phyloP scores from a whole-genome alignment of 1,140 invertebrate species.

The Melanaphis sacchari region DNA sequence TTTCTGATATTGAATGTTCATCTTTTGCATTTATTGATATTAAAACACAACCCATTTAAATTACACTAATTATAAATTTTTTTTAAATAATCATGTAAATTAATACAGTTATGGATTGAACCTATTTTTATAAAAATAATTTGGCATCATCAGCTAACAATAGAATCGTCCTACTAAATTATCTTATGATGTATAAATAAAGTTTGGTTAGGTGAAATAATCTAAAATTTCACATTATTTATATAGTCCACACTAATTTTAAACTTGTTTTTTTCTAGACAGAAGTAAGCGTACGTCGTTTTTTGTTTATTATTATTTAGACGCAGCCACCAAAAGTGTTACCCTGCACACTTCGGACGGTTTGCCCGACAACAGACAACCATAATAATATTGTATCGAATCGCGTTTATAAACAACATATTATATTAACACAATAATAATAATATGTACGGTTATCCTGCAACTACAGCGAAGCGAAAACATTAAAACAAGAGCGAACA shows the following conservation, averaged over 20 bases:
- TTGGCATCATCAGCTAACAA: too few species aligned
- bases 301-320: neutral
- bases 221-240: neutral
- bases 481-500: neutral
- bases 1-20: too few species aligned
- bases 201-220: neutral
- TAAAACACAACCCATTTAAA: too few species aligned
- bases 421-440: neutral
- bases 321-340: neutral
- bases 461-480: neutral
- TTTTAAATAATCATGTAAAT: too few species aligned
- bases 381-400: neutral
- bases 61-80: too few species aligned
- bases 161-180: neutral
- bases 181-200: neutral
- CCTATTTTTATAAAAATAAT: too few species aligned
- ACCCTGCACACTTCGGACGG: neutral
- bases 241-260: neutral
- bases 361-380: neutral
- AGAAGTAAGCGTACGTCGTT: neutral
- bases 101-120: too few species aligned
- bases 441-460: neutral
- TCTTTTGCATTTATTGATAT: too few species aligned
- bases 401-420: neutral
- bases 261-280: neutral